Evolutionary conservation across 2,113 vertebrate species (phyloP).

Genomic region (Platycercus adscitus): DNA sequence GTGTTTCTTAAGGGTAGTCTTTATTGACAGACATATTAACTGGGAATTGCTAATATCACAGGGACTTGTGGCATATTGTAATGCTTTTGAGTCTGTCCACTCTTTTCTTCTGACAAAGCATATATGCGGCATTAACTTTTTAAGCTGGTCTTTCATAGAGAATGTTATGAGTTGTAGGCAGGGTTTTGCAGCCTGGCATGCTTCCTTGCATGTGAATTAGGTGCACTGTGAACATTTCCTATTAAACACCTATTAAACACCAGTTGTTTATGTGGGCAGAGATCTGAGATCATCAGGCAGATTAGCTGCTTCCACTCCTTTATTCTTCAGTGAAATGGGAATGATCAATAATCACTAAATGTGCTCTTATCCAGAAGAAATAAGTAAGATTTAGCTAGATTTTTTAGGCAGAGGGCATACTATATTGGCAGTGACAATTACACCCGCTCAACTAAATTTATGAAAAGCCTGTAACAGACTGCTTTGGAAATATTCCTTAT

Average conservation of each 20-base stretch:
- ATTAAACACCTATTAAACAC: neutral
- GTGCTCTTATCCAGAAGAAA: neutral
- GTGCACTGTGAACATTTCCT: neutral
- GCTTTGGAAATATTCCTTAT: neutral
- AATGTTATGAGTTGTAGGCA: neutral
- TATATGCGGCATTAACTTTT: neutral
- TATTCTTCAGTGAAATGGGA: neutral
- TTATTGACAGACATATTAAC: neutral
- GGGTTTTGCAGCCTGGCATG: neutral
- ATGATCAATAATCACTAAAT: neutral
- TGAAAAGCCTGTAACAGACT: neutral
- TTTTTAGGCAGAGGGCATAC: neutral
- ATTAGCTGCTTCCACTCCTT: neutral
- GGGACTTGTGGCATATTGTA: neutral
- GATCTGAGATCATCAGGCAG: neutral
- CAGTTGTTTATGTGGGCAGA: neutral
- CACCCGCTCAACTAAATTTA: neutral
- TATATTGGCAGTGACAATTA: neutral
- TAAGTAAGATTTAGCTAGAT: neutral
- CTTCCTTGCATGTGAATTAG: neutral
- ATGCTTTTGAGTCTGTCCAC: neutral
- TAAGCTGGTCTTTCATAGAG: neutral
- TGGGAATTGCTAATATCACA: neutral
- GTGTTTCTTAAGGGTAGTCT: neutral
- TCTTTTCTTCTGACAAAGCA: neutral